Percentiles rank a stretch among this genome's conserved stretches.
Conservation (phyloP, 2,888 invertebrate species). For the Eucriotettix oculatus region DNA sequence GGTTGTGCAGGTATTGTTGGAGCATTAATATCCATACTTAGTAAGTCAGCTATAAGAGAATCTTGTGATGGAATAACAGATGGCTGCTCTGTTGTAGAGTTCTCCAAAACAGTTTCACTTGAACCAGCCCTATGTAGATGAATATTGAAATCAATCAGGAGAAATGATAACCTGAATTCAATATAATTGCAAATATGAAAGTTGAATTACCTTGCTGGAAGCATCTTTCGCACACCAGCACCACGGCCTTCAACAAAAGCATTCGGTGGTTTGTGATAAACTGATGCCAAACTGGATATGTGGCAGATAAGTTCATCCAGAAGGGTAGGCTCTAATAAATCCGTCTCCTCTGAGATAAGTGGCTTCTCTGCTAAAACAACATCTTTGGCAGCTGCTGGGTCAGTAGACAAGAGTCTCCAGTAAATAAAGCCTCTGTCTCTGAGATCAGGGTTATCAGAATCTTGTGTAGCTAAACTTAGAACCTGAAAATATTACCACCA, state of each 20-base stretch:
- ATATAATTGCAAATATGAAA: not conserved
- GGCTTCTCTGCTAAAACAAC: slow-evolving; percentile 98
- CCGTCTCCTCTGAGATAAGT: slow-evolving; percentile 96
- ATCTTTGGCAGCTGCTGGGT: slow-evolving; percentile 98
- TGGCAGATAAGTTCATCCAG: slow-evolving; percentile 97
- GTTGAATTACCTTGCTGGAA: slow-evolving; percentile 47
- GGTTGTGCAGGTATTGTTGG: slow-evolving; percentile 28
- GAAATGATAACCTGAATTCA: not conserved
- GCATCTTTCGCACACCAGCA: slow-evolving; percentile 60
- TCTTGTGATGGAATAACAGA: slow-evolving; percentile 62
- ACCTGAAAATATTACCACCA: slow-evolving; percentile 27
- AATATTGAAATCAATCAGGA: not conserved
- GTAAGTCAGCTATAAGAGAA: slow-evolving; percentile 87
- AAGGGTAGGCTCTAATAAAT: slow-evolving; percentile 89
- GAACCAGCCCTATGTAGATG: slow-evolving; percentile 13
- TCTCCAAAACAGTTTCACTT: slow-evolving; percentile 16
- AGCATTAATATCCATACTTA: slow-evolving; percentile 86
- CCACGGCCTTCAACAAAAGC: slow-evolving; percentile 87
- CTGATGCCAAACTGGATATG: slow-evolving; percentile 93
- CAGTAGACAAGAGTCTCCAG: slow-evolving; percentile 95
- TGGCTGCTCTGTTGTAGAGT: slow-evolving; percentile 18
- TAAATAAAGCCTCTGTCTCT: slow-evolving; percentile 98
- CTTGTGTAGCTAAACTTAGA: slow-evolving; percentile 72
- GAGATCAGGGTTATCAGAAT: slow-evolving; percentile 94
- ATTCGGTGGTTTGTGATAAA: slow-evolving; percentile 97